A percentile compares a stretch with the other conserved stretches of the same genome.
Evolutionary conservation across 2,888 invertebrate genomes (phyloP).

Genomic region (Caenorhabditis virilis): DNA sequence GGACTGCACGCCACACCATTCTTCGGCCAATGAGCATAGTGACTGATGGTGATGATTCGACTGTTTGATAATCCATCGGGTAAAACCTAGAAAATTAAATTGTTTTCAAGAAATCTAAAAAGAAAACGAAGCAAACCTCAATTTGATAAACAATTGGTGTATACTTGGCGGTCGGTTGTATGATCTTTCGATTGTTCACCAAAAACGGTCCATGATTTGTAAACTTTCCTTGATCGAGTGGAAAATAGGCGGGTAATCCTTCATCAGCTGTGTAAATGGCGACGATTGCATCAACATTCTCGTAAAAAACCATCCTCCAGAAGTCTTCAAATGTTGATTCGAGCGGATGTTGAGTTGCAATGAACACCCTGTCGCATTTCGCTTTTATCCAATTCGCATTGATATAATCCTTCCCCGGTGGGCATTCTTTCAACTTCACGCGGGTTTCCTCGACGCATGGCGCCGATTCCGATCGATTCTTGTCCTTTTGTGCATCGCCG

Average conservation of each 20-base stretch:
- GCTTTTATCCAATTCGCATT: slow-evolving; percentile 21
- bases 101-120: slow-evolving; percentile 2
- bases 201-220: slow-evolving; percentile 29
- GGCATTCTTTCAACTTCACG: slow-evolving; percentile 1
- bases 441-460: slow-evolving; percentile 3
- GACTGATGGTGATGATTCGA: slow-evolving; percentile 18
- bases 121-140: not conserved
- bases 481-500: not conserved
- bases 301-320: slow-evolving; percentile 37
- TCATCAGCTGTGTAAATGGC: slow-evolving; percentile 17
- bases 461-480: not conserved
- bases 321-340: slow-evolving; percentile 26
- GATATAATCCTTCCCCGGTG: not conserved
- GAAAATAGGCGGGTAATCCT: slow-evolving; percentile 24
- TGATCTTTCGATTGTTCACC: slow-evolving; percentile 22
- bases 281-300: slow-evolving; percentile 22
- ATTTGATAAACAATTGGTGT: not conserved
- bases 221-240: slow-evolving; percentile 17
- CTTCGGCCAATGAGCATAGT: slow-evolving; percentile 26
- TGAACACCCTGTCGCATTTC: slow-evolving; percentile 10
- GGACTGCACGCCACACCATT: not conserved
- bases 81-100: slow-evolving; percentile 17
- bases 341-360: slow-evolving; percentile 33
- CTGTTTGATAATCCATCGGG: slow-evolving; percentile 30
- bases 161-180: slow-evolving; percentile 2